A percentile compares a stretch with the other conserved stretches of the same genome.
phyloP scores from a whole-genome alignment of 2,113 vertebrate genomes.

The Gallinago media region DNA sequence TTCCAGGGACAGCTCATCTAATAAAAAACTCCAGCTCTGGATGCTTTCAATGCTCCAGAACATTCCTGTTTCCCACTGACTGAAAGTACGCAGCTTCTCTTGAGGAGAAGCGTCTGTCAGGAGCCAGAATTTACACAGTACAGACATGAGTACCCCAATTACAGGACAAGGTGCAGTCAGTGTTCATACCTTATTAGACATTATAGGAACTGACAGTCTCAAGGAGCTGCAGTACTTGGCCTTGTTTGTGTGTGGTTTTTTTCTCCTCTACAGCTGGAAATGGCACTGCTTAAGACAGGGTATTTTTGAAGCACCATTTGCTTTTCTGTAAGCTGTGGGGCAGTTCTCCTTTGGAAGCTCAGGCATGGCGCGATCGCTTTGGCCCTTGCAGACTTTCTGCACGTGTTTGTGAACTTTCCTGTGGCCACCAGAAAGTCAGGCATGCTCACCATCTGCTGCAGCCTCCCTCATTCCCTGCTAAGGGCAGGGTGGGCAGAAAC shows the following conservation, averaged over 20 bases:
- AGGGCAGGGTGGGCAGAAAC: neutral
- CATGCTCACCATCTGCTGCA: rapidly evolving
- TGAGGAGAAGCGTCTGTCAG: too few relatives aligned
- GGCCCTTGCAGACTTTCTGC: neutral
- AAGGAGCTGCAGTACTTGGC: neutral
- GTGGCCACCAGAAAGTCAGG: neutral
- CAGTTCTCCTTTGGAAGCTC: rapidly evolving
- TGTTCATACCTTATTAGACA: neutral
- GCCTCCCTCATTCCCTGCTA: neutral
- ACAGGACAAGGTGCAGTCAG: neutral
- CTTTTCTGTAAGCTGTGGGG: neutral
- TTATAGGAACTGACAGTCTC: neutral
- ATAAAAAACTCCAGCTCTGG: neutral
- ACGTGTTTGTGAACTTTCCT: neutral
- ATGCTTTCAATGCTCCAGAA: neutral
- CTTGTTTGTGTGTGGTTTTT: neutral
- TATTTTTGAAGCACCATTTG: neutral
- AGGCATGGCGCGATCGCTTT: neutral
- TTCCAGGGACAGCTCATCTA: neutral
- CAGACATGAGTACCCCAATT: neutral
- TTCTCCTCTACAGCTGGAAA: neutral
- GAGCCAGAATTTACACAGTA: too few relatives aligned
- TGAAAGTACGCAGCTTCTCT: rapidly evolving
- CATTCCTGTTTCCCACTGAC: neutral
- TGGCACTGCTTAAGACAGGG: neutral